phyloP scores from a whole-genome alignment of 92 coral and sea anemone species.

The Paramuricea clavata region DNA sequence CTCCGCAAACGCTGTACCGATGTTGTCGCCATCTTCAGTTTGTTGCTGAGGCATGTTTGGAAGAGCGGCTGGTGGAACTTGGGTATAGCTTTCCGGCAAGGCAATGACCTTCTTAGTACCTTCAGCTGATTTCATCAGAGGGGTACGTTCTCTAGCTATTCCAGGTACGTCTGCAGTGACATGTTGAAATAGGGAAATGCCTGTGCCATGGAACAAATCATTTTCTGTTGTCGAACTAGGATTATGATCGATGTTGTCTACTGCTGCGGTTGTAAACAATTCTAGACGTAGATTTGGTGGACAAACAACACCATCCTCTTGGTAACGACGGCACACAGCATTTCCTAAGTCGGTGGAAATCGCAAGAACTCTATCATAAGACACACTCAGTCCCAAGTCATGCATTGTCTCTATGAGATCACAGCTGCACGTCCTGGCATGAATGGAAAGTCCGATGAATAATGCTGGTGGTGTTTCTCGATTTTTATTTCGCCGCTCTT shows the following conservation, averaged over 20 bases:
- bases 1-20: background rate
- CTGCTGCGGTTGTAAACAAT: constrained; percentile 61
- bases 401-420: constrained; percentile 46
- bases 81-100: constrained; percentile 55
- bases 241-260: constrained; percentile 64
- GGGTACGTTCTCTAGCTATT: constrained; percentile 28
- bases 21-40: background rate
- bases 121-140: constrained; percentile 5
- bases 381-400: constrained; percentile 55
- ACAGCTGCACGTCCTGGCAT: constrained; percentile 29
- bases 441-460: constrained; percentile 14
- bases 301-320: constrained; percentile 53
- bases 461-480: constrained; percentile 13
- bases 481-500: constrained; percentile 13
- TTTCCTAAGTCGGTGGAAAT: constrained; percentile 77
- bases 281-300: constrained; percentile 55
- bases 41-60: constrained; percentile 28
- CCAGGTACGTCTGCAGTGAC: constrained; percentile 29
- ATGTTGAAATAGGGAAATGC: constrained; percentile 62
- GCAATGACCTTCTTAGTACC: constrained; percentile 32
- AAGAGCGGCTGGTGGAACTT: constrained; percentile 37
- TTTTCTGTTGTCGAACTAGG: constrained; percentile 61
- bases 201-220: constrained; percentile 69
- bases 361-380: constrained; percentile 68
- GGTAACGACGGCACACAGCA: constrained; percentile 54